Percentiles rank a stretch among this genome's conserved stretches.
phyloP scores from a whole-genome alignment of 2,888 invertebrate genomes.

The Pecten maximus region DNA sequence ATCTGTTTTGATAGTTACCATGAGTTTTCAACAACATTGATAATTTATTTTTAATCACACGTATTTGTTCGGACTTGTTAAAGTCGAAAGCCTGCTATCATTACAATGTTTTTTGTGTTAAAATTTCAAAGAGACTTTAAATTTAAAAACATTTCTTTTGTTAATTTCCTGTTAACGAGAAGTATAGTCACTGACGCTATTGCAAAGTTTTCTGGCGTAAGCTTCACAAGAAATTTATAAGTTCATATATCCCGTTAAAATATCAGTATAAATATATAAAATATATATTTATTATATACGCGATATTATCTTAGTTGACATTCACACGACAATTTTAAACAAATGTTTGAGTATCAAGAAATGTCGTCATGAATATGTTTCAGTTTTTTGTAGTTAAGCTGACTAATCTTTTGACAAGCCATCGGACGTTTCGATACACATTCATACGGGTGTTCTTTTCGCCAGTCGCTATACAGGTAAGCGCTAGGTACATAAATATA shows the following conservation, averaged over 20 bases:
- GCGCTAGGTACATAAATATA: background rate
- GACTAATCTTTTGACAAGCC: background rate
- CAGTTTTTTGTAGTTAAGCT: background rate
- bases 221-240: background rate
- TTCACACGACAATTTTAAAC: background rate
- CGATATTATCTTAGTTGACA: background rate
- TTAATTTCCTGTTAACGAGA: background rate
- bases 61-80: background rate
- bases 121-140: background rate
- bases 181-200: background rate
- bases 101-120: slow-evolving; percentile 3
- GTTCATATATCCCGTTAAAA: background rate
- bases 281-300: too few species aligned
- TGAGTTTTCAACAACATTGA: background rate
- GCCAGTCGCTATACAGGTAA: background rate
- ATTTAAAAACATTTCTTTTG: slow-evolving; percentile 18
- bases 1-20: background rate
- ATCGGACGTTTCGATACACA: background rate
- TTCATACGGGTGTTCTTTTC: background rate
- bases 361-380: background rate
- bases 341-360: background rate
- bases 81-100: background rate
- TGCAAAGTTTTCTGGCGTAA: background rate
- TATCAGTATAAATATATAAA: background rate
- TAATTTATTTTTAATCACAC: background rate